Evolutionary conservation across 2,888 invertebrate genomes (phyloP).

Genomic region (Perdita meconis): DNA sequence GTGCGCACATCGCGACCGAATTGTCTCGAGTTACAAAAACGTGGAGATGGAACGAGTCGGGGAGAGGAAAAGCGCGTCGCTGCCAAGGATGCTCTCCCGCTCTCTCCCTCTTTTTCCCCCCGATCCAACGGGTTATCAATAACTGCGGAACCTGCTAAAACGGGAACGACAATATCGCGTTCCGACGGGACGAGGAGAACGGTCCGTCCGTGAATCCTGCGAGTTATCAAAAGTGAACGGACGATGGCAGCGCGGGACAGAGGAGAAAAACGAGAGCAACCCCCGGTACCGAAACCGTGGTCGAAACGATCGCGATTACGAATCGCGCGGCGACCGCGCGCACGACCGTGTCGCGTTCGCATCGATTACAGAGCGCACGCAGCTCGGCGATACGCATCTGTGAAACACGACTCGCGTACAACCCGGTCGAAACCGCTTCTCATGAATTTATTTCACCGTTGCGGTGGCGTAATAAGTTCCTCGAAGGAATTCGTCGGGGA

Average conservation of each 20-base stretch:
- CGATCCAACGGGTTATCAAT: not conserved
- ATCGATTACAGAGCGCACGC: constrained; percentile 17
- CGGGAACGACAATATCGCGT: constrained; percentile 14
- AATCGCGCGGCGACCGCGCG: constrained; percentile 5
- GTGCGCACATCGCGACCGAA: not conserved
- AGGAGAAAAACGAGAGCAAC: not conserved
- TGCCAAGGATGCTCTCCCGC: constrained; percentile 4
- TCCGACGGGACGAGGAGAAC: not conserved
- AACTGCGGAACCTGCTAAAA: constrained; percentile 4
- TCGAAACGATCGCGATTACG: constrained; percentile 19
- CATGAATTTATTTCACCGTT: constrained; percentile 33
- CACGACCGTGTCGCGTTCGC: not conserved
- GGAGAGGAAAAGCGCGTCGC: not conserved
- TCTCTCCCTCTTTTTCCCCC: too few relatives aligned
- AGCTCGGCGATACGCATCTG: constrained; percentile 26
- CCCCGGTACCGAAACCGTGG: not conserved
- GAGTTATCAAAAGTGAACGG: constrained; percentile 14
- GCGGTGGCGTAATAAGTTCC: not conserved
- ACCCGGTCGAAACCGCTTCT: not conserved
- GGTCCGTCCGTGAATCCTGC: not conserved
- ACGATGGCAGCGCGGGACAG: not conserved
- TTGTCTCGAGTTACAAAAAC: not conserved
- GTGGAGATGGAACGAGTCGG: not conserved
- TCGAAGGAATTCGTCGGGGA: constrained; percentile 11
- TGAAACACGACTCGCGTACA: constrained; percentile 26